Evolutionary conservation across 2,113 vertebrate species (phyloP), one percentile per base, ranked within the genome.

Genomic region (Melierax canorus): DNA sequence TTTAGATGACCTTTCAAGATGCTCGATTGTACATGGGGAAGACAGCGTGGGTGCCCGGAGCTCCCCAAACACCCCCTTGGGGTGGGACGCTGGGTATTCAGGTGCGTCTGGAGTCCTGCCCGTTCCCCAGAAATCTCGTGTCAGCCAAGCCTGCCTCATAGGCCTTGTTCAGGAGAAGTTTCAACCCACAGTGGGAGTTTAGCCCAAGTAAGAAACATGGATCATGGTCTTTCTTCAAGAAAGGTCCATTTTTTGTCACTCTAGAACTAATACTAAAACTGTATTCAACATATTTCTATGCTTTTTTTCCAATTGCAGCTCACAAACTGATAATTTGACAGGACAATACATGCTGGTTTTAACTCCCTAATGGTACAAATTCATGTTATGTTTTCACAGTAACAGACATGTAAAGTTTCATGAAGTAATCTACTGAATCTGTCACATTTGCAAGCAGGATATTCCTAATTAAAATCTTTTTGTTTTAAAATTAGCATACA

Each of bases 31-130:
- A 3, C 21, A 34, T 23, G 22, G 6, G 50, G 45, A 36, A 9
- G 10, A 34, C 26, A 11, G 2, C 1, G 10, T 10, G 26, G 32
- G 4, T 2, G 22, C 7, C 0, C 2, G 2, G 20, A n/a, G 32
- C 59, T 43, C 64, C 58, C 30, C 43, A 50, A 18, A 56, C 5
- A 3, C 18, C 7, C n/a, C 16, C 12, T 9, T 1, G 4, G n/a
- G 17, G 46, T 4, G 5, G 41, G 29, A 26, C 1, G 0, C 58
- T 10, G 8, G 12, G 34, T 4, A 1, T 4, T 51, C 12, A 2
- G 8, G 1, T 7, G 6, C 43, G 39, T 11, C 50, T 26, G n/a
- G 29, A 12, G 8, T 36, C 53, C 41, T 75, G 36, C 55, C 29
- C 1, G 0, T 32, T 62, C 38, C 36, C 59, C 55, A 29, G 1